Evolutionary conservation across 2,113 vertebrate species (phyloP).

Genomic region (Bubo scandiacus): DNA sequence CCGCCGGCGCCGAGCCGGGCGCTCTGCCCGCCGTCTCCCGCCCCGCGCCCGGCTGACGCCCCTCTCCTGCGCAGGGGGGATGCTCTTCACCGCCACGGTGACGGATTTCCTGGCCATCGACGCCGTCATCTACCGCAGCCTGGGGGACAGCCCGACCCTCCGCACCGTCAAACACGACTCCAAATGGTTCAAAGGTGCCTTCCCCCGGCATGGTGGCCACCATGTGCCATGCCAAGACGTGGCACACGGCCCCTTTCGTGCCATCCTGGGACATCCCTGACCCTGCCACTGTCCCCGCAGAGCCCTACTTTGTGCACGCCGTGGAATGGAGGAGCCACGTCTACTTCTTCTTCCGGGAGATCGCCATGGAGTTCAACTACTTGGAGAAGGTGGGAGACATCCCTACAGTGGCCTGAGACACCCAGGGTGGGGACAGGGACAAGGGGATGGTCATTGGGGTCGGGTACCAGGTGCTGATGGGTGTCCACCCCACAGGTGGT

Average conservation of each 20-base stretch:
- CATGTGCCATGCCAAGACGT: fast-evolving
- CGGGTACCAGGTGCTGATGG: background rate
- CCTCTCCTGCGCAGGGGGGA: slow-evolving; percentile 77
- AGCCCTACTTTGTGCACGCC: slow-evolving; percentile 91
- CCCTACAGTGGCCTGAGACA: fast-evolving
- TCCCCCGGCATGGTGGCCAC: fast-evolving
- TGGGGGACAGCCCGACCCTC: slow-evolving; percentile 88
- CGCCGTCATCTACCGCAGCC: slow-evolving; percentile 95
- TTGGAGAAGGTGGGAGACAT: slow-evolving; percentile 87
- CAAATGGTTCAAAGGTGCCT: slow-evolving; percentile 95
- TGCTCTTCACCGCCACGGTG: slow-evolving; percentile 94
- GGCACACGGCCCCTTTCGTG: fast-evolving
- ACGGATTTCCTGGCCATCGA: slow-evolving; percentile 97
- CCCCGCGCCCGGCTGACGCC: fast-evolving
- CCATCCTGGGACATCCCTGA: background rate
- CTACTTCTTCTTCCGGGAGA: slow-evolving; percentile 98
- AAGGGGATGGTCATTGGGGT: fast-evolving
- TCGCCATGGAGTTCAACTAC: slow-evolving; percentile 98
- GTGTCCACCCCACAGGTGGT: slow-evolving; percentile 77
- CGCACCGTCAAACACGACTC: slow-evolving; percentile 96
- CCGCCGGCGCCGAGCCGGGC: fast-evolving
- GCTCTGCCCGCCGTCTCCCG: fast-evolving
- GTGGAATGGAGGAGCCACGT: slow-evolving; percentile 94
- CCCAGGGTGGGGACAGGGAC: background rate
- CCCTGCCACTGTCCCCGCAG: slow-evolving; percentile 1